Conservation (phyloP, 2,888 invertebrate genomes). For the Clanis bilineata region DNA sequence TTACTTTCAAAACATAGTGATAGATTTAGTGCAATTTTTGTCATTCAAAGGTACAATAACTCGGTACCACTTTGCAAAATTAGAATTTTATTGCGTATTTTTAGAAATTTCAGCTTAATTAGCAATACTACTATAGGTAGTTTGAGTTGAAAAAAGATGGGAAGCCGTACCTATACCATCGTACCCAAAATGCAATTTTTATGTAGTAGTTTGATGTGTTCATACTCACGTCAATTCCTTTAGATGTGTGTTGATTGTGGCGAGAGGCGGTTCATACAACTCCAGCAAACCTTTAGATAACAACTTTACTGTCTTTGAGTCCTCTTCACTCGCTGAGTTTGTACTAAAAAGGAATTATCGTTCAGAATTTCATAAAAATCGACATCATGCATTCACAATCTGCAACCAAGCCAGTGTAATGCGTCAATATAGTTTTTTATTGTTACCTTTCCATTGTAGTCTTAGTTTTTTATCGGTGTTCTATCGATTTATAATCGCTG, state of each 20-base stretch:
- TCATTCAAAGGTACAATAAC: too few species aligned
- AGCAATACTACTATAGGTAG: too few species aligned
- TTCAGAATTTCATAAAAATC: neutral
- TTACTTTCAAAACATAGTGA: too few species aligned
- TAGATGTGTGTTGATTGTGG: conserved; percentile 71
- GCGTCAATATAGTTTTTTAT: neutral
- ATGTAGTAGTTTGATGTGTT: neutral
- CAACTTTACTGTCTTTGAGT: conserved; percentile 57
- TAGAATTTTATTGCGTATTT: too few species aligned
- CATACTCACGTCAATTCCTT: conserved; percentile 76
- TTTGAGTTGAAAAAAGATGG: too few species aligned
- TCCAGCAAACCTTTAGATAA: conserved; percentile 71
- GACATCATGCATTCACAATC: neutral
- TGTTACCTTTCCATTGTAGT: conserved; percentile 7
- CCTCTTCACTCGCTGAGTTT: conserved; percentile 42
- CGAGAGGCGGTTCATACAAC: conserved; percentile 70
- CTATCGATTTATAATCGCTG: neutral
- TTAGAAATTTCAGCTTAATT: too few species aligned
- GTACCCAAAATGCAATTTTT: too few species aligned
- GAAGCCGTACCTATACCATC: too few species aligned
- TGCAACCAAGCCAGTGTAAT: neutral
- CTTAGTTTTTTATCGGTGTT: neutral
- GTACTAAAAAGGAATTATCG: conserved; percentile 27
- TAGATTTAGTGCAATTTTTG: too few species aligned
- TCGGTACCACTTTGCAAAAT: too few species aligned